Evolutionary conservation across 2,888 invertebrate genomes (phyloP).

Genomic region (Coleophora deauratella): DNA sequence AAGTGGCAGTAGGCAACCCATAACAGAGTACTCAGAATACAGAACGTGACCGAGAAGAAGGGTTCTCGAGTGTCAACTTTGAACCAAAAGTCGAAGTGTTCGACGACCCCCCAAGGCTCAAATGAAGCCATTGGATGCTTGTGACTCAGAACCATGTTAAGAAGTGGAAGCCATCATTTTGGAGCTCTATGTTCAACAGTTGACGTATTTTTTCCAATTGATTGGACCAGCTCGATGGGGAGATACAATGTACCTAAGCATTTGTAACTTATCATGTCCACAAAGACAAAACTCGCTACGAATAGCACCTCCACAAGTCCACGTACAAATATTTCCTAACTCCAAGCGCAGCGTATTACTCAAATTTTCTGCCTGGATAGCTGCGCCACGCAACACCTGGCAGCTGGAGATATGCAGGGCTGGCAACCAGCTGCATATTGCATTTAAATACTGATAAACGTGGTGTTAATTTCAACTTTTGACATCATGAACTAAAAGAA

Average conservation of each 20-base stretch:
- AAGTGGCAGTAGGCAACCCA: too few species aligned
- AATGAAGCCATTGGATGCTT: neutral
- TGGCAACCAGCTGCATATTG: slow-evolving; percentile 2
- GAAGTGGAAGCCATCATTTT: neutral
- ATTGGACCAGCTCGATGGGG: too few species aligned
- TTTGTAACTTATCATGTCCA: too few species aligned
- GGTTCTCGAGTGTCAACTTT: neutral
- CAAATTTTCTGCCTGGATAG: slow-evolving; percentile 23
- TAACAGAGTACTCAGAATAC: too few species aligned
- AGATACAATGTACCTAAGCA: too few species aligned
- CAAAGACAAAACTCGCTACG: too few species aligned
- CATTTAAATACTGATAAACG: too few species aligned
- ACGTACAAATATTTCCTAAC: neutral
- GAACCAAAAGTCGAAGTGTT: neutral
- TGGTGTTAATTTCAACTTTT: too few species aligned
- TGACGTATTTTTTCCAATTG: neutral
- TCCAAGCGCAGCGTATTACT: slow-evolving; percentile 15
- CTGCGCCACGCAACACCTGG: slow-evolving; percentile 19
- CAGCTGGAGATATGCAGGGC: slow-evolving; percentile 17
- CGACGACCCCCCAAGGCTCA: neutral
- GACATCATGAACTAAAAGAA: too few species aligned
- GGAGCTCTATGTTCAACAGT: neutral
- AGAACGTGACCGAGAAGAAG: too few species aligned
- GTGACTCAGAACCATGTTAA: neutral
- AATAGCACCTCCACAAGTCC: too few species aligned